Conservation (phyloP, 2,797 vertebrate species). For the Oreortyx pictus region DNA sequence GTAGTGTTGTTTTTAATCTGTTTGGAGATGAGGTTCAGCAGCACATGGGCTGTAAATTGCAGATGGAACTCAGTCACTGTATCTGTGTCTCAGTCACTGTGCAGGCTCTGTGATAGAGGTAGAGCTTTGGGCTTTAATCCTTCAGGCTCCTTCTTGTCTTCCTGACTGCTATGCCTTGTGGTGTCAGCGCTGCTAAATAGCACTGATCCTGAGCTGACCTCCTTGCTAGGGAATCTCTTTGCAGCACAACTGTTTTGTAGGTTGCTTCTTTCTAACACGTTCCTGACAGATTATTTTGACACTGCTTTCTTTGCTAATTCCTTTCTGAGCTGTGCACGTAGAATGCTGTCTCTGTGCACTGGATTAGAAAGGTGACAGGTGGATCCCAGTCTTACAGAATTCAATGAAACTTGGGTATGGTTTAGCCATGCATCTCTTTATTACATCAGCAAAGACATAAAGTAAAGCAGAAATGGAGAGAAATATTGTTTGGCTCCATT, state of each 20-base stretch:
- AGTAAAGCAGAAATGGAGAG: neutral
- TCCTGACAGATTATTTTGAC: neutral
- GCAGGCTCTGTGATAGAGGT: neutral
- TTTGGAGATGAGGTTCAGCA: neutral
- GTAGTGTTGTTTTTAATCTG: neutral
- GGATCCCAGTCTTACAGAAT: neutral
- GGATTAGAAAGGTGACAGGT: neutral
- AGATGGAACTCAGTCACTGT: neutral
- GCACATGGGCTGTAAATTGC: constrained; percentile 23
- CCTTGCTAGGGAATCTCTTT: neutral
- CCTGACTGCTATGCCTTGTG: neutral
- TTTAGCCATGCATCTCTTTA: neutral
- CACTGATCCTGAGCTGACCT: neutral
- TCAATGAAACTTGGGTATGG: neutral
- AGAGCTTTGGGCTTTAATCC: neutral
- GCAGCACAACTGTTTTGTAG: neutral
- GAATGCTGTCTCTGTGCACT: fast-evolving
- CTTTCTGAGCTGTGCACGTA: neutral
- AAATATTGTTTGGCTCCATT: neutral
- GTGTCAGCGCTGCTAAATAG: neutral
- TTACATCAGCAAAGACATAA: neutral
- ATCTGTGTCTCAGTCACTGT: neutral
- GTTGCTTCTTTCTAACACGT: neutral
- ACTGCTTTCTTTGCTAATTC: neutral
- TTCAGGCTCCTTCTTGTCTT: neutral